Conservation (phyloP, 2,888 invertebrate genomes). For the Hydraecia micacea region DNA sequence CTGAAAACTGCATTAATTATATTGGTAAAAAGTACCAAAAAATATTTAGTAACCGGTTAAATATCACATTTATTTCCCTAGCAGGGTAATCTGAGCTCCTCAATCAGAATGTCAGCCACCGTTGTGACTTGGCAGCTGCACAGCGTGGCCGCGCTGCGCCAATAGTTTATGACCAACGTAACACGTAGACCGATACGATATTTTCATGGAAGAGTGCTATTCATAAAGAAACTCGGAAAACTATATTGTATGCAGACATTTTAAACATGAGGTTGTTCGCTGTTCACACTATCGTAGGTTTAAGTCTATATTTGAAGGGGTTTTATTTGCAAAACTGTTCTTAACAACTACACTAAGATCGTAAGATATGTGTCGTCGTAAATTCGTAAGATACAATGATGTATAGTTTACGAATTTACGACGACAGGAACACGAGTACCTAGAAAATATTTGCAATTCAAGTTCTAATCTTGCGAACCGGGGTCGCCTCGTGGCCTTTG, state of each 20-base stretch:
- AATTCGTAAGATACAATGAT: background rate
- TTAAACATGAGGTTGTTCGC: background rate
- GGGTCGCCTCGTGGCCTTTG: slow-evolving; percentile 27
- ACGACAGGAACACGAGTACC: background rate
- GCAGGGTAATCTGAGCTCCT: slow-evolving; percentile 36
- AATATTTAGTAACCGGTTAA: slow-evolving; percentile 10
- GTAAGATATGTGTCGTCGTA: background rate
- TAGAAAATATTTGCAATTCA: slow-evolving; percentile 32
- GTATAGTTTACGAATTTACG: background rate
- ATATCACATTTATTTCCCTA: slow-evolving; percentile 17
- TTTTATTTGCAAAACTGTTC: background rate
- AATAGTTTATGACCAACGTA: slow-evolving; percentile 50
- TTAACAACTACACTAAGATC: background rate
- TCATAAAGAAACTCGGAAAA: slow-evolving; percentile 19
- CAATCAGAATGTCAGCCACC: slow-evolving; percentile 47
- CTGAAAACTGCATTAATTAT: background rate
- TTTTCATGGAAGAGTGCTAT: slow-evolving; percentile 44
- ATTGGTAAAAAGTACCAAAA: background rate
- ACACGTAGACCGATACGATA: slow-evolving; percentile 42
- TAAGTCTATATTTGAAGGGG: background rate
- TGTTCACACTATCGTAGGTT: background rate
- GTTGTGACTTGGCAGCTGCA: slow-evolving; percentile 53
- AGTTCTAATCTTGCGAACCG: slow-evolving; percentile 16
- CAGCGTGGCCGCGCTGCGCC: slow-evolving; percentile 38
- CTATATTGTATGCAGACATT: background rate